Percentiles rank a stretch among this genome's conserved stretches.
Conservation (phyloP, 2,797 vertebrate genomes). For the Sandelia bainsii region DNA sequence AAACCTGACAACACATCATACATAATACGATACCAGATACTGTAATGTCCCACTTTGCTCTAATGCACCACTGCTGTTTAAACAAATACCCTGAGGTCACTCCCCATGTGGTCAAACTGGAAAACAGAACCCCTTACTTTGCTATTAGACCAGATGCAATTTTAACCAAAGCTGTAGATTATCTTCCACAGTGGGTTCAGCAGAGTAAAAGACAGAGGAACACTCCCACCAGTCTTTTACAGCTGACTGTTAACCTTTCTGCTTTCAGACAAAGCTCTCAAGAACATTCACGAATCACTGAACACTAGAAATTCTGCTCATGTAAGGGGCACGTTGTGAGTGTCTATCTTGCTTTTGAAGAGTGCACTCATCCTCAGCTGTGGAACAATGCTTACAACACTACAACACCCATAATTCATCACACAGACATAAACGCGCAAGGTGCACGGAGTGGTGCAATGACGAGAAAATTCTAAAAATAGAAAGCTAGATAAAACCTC, state of each 20-base stretch:
- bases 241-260: constrained; percentile 34
- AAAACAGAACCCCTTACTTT: constrained; percentile 57
- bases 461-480: constrained; percentile 75
- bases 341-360: constrained; percentile 65
- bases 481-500: constrained; percentile 74
- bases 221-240: constrained; percentile 20
- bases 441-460: constrained; percentile 78
- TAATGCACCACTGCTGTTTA: constrained; percentile 69
- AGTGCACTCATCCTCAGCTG: constrained; percentile 70
- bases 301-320: constrained; percentile 64
- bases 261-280: constrained; percentile 50
- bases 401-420: constrained; percentile 82
- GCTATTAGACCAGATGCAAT: constrained; percentile 47
- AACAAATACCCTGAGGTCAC: constrained; percentile 79
- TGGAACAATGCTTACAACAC: constrained; percentile 78
- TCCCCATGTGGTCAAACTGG: constrained; percentile 73
- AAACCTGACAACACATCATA: constrained; percentile 48
- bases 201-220: constrained; percentile 19
- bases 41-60: constrained; percentile 66
- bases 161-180: constrained; percentile 48
- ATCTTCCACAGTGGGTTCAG: constrained; percentile 36
- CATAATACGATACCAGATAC: constrained; percentile 49
- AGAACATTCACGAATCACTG: constrained; percentile 68
- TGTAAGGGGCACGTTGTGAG: constrained; percentile 61
- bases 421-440: constrained; percentile 75